Evolutionary conservation across 2,113 vertebrate genomes (phyloP).

Genomic region (Barnardius zonarius): DNA sequence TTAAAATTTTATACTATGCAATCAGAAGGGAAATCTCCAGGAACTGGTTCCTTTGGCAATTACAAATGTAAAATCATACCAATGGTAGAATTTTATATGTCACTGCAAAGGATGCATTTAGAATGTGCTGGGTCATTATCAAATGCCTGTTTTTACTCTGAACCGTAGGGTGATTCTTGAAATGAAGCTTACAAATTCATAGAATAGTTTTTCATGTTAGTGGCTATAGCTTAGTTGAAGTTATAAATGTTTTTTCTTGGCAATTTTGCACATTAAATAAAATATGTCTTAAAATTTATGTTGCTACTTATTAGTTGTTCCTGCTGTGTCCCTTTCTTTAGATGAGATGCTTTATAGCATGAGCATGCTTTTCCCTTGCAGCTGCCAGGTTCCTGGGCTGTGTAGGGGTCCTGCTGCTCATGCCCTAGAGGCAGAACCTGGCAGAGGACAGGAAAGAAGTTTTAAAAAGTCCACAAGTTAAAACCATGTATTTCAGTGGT

Average conservation of each 20-base stretch:
- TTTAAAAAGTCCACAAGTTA: neutral
- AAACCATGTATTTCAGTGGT: neutral
- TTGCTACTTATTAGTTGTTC: neutral
- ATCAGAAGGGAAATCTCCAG: constrained; percentile 14
- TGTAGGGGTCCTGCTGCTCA: neutral
- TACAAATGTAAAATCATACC: neutral
- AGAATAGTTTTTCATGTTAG: neutral
- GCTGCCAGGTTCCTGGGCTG: neutral
- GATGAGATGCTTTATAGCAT: neutral
- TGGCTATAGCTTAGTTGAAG: constrained; percentile 31
- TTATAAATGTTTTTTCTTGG: constrained; percentile 21
- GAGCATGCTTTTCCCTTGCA: neutral
- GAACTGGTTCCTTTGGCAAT: neutral
- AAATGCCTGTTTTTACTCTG: constrained; percentile 12
- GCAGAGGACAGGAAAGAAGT: neutral
- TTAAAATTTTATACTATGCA: constrained; percentile 1
- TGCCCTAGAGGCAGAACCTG: neutral
- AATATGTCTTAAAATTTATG: constrained; percentile 25
- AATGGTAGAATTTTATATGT: neutral
- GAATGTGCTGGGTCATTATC: constrained; percentile 2
- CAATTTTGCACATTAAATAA: constrained; percentile 60
- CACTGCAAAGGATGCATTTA: neutral
- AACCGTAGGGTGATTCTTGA: neutral
- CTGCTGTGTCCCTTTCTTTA: neutral
- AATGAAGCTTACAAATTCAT: neutral